These are phyloP conservation scores for Sandelia bainsii DNA, from an alignment of 2,797 vertebrate species.

Conservation along the genomic window DNA sequence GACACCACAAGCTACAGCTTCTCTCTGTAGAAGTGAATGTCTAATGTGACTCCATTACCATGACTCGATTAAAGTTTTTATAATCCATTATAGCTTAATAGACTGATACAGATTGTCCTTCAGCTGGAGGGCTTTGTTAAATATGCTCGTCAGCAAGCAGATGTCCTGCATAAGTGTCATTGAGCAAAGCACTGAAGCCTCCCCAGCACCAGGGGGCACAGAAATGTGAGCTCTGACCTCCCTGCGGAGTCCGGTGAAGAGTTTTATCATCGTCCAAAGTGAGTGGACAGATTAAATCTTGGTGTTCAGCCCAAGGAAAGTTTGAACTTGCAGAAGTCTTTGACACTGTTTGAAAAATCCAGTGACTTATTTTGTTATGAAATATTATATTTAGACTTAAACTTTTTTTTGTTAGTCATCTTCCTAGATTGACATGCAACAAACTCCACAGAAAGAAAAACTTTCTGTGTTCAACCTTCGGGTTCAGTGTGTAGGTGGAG, in stretches of 20 bases:
- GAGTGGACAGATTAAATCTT: constrained; percentile 1
- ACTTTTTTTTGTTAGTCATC: neutral
- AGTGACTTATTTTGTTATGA: neutral
- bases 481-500: neutral
- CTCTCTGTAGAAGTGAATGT: constrained; percentile 6
- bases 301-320: neutral
- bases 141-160: constrained; percentile 38
- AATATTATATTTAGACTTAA: neutral
- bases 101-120: constrained; percentile 52
- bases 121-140: constrained; percentile 38
- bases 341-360: neutral
- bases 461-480: neutral
- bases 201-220: neutral
- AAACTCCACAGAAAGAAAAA: neutral
- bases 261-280: constrained; percentile 1
- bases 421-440: neutral
- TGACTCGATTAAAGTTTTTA: constrained; percentile 36
- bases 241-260: constrained; percentile 8
- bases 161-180: constrained; percentile 41
- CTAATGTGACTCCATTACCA: constrained; percentile 46
- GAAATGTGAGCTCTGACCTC: constrained; percentile 27
- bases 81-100: constrained; percentile 42
- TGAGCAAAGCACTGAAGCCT: constrained; percentile 24
- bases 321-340: neutral
- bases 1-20: neutral